Conservation (phyloP, 2,113 vertebrate genomes). For the Zosterops pallidus region DNA sequence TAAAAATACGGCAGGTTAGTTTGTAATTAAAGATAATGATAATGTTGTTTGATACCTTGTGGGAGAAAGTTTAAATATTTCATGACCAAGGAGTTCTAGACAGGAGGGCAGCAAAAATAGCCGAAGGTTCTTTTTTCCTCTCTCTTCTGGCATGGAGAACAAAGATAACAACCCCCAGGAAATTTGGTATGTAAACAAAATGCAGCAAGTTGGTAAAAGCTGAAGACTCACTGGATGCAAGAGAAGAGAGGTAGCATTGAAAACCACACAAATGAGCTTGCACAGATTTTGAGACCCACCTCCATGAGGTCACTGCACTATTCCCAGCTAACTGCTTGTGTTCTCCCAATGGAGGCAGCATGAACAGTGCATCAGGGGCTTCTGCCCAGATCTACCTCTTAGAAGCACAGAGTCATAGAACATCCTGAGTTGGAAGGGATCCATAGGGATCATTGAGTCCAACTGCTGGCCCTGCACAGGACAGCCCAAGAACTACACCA, state of each 20-base stretch:
- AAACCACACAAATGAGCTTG: background rate
- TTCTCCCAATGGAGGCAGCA: background rate
- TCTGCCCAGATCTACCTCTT: background rate
- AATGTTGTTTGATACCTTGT: slow-evolving; percentile 46
- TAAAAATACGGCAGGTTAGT: slow-evolving; percentile 8
- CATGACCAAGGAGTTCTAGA: background rate
- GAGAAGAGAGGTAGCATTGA: background rate
- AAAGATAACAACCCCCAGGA: background rate
- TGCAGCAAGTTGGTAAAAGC: background rate
- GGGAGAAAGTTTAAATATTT: slow-evolving; percentile 48
- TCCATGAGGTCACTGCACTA: background rate
- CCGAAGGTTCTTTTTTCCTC: background rate
- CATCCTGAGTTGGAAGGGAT: background rate
- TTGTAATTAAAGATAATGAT: slow-evolving; percentile 69
- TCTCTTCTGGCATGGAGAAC: background rate
- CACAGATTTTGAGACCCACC: background rate
- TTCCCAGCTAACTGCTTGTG: background rate
- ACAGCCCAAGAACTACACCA: background rate
- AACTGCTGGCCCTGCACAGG: background rate
- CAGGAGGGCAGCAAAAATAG: background rate
- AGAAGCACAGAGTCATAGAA: background rate
- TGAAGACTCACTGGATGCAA: background rate
- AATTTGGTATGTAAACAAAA: background rate
- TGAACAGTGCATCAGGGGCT: fast-evolving
- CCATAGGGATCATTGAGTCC: background rate